Evolutionary conservation across 2,113 vertebrate species (phyloP), one percentile per base, ranked within the genome.

Genomic region (Desmodus rotundus): DNA sequence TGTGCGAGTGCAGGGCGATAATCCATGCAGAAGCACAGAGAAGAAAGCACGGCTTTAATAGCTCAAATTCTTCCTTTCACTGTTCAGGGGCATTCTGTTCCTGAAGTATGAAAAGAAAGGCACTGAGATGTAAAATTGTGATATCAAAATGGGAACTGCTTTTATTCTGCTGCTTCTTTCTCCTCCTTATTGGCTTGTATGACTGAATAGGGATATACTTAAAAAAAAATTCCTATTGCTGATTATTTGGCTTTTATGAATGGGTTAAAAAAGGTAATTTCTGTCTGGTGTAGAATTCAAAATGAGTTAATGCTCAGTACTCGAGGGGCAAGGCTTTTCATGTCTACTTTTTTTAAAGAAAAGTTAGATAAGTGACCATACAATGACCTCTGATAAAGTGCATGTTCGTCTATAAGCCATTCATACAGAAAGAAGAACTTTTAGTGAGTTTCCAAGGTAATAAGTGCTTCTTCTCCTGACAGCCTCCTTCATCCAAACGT

Each of bases 11-110:
- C 54, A 95, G 58, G n/a, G 38, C 82, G 73, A 90, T 91, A 74
- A 90, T 93, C 90, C 68, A 26, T 47, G 87, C 72, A 86, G 76
- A 82, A 41, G 31, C 58, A 33, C 33, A 87, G 77, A 95, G 80
- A 45, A 94, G 94, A 82, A 38, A 92, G 33, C 38, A 43, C 36
- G 61, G 82, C 41, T 88, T 76, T 88, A 93, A 95, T 54, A 87
- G 73, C 38, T 87, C 81, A 28, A 54, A 68, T 95, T 93, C 88
- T 63, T 96, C 96, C 85, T 94, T 76, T 92, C 93, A 28, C 20
- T 92, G 92, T 95, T 92, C 17, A 82, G 24, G 36, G 72, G 33
- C 45, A 85, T 95, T 93, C 74, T 77, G 63, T 80, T 97, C 95
- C 93, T 90, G 78, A 77, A 86, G 12, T 74, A 72, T 77, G 22